Conservation (phyloP, 2,888 invertebrate species). For the Platerodrilus igneus region DNA sequence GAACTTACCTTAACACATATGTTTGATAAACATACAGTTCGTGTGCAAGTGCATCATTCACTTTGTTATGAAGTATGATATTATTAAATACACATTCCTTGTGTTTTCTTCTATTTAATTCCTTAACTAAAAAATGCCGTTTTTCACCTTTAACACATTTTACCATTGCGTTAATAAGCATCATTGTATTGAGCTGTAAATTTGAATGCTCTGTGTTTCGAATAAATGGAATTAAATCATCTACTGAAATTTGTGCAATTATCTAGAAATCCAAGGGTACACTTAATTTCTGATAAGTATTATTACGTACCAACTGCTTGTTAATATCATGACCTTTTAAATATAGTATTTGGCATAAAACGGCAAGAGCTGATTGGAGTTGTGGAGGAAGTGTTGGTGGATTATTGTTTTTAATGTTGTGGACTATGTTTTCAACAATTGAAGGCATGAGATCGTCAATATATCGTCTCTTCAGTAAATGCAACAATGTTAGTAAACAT, state of each 20-base stretch:
- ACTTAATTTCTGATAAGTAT: not conserved
- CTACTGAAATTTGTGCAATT: conserved; percentile 19
- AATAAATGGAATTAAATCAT: conserved; percentile 34
- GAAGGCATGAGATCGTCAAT: conserved; percentile 29
- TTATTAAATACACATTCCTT: conserved; percentile 28
- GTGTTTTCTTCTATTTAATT: conserved; percentile 36
- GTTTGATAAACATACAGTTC: conserved; percentile 43
- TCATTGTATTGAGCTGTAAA: conserved; percentile 38
- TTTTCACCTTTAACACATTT: conserved; percentile 37
- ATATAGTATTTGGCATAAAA: conserved; percentile 39
- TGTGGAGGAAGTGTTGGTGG: conserved; percentile 20
- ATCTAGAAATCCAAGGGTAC: conserved; percentile 13
- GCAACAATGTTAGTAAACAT: conserved; percentile 35
- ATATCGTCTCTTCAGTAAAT: conserved; percentile 36
- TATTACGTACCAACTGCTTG: conserved; percentile 35
- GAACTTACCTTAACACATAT: conserved; percentile 39
- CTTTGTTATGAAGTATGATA: conserved; percentile 26
- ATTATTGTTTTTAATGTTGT: conserved; percentile 31
- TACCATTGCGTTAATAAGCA: conserved; percentile 41
- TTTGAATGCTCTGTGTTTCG: conserved; percentile 29
- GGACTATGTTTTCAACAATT: conserved; percentile 34
- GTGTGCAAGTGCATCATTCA: conserved; percentile 34
- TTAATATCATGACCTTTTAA: conserved; percentile 28
- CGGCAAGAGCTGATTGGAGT: conserved; percentile 34
- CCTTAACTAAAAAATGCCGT: conserved; percentile 37